Base-by-base conservation (phyloP, 2,888 invertebrate species). In the Troilus luridus region DNA sequence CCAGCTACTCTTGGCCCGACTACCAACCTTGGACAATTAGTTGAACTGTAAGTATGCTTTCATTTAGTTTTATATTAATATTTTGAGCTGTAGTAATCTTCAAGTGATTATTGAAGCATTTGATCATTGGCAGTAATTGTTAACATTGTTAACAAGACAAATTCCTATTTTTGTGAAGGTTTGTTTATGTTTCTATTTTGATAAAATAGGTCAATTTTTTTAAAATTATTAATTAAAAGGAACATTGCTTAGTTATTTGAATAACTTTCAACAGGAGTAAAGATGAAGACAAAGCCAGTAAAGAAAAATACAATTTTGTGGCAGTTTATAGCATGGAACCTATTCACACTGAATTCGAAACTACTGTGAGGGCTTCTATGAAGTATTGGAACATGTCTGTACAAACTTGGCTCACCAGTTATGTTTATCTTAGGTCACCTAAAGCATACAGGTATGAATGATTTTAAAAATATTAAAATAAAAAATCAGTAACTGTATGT, bases 371-470 rank as follows among this genome's bases (percentile, higher is more conserved):
- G 9, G 97, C 97, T 92, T 98, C 97, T 8, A 98, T 99, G 96
- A 97, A 98, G 93, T 96, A 97, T 90, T 99, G 99, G 99, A 99
- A 99, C 94, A 97, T 97, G 93, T 98, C 98, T 72, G 97, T 99
- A 0, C 99, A 99, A 94, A 99, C 98, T 94, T 99, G 99, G 99
- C 95, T 99, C 93, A 99, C 98, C 0, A 96, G 96, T 92, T 97
- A 97, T 94, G 96, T 99, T 5, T 98, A 99, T 94, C 98, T 97
- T 93, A 95, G 97, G 93, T 97, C 98, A 93, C 98, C 98, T 0
- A 96, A 95, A 93, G 92, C 93, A 93, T 89, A 94, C 90, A 95
- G 95, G 95, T 95, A 90, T 88, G 21, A 85, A 85, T 58, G 0
- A 12, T 85, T 56, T 24, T 85, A 41, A 5, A 59, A 59, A 12